Conservation (phyloP, 2,888 invertebrate genomes). For the Acanthoscelides obtectus region DNA sequence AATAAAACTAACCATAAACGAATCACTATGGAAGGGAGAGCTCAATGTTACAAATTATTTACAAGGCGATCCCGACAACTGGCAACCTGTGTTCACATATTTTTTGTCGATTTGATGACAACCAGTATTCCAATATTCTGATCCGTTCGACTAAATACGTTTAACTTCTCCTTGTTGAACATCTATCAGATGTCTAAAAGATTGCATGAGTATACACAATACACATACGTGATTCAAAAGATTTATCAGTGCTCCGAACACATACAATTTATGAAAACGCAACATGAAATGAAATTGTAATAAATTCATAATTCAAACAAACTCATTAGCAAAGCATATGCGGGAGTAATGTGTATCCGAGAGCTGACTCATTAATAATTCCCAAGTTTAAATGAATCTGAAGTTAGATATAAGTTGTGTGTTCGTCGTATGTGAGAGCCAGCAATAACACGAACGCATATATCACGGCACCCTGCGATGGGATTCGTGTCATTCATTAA, state of each 20-base stretch:
- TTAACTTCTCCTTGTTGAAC: no score
- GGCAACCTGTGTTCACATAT: no score
- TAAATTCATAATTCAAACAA: slow-evolving; percentile 46
- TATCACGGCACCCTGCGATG: slow-evolving; percentile 9
- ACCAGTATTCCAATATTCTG: no score
- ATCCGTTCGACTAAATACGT: no score
- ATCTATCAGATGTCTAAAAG: background rate
- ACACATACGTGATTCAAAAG: background rate
- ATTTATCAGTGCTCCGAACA: background rate
- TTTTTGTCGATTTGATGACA: no score
- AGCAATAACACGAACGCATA: slow-evolving; percentile 17
- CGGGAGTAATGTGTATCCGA: slow-evolving; percentile 40
- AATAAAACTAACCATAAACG: no score
- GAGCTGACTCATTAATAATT: slow-evolving; percentile 45
- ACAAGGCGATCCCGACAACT: no score
- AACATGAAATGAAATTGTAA: slow-evolving; percentile 36
- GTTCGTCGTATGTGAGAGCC: slow-evolving; percentile 12
- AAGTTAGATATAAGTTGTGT: slow-evolving; percentile 17
- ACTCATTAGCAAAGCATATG: slow-evolving; percentile 44
- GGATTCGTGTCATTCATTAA: slow-evolving; percentile 25
- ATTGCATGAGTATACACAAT: background rate
- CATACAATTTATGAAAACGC: background rate
- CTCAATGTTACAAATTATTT: no score
- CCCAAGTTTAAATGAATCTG: slow-evolving; percentile 23
- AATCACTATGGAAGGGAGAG: no score